phyloP scores from a whole-genome alignment of 2,113 vertebrate genomes.

The Ramphastos sulfuratus region DNA sequence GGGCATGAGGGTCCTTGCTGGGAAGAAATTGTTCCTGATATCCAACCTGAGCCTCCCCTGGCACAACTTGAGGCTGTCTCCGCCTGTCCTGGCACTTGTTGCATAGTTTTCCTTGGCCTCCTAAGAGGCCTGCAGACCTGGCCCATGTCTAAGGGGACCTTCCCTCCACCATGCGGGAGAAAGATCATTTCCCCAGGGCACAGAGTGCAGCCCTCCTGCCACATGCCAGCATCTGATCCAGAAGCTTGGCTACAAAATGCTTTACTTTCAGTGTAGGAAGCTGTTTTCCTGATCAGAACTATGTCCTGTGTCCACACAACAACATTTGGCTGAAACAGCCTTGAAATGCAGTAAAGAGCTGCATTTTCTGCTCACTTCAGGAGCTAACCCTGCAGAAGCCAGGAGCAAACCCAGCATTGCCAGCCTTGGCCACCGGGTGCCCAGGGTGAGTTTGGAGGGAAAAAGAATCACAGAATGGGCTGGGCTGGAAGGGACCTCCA shows the following conservation, averaged over 20 bases:
- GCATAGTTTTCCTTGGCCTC: not conserved
- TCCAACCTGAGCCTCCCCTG: too few relatives aligned
- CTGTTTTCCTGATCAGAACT: not conserved
- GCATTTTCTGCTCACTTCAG: not conserved
- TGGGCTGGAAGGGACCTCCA: too few relatives aligned
- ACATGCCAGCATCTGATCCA: not conserved
- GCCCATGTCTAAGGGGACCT: not conserved
- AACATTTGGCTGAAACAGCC: not conserved
- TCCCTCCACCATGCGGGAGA: not conserved
- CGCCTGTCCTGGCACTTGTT: too few relatives aligned
- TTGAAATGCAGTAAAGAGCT: not conserved
- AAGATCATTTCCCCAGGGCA: not conserved
- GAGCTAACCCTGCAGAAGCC: not conserved
- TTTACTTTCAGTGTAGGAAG: not conserved
- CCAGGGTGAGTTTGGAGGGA: not conserved
- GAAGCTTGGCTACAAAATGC: not conserved
- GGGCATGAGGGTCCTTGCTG: too few relatives aligned
- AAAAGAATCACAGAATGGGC: not conserved
- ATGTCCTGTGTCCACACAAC: not conserved
- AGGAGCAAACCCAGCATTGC: not conserved
- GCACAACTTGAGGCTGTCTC: too few relatives aligned
- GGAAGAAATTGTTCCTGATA: too few relatives aligned
- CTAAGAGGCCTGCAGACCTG: not conserved
- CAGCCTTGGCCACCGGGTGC: not conserved
- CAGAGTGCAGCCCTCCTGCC: not conserved